phyloP scores from a whole-genome alignment of 2,888 invertebrate genomes.

The Steinernema carpocapsae region DNA sequence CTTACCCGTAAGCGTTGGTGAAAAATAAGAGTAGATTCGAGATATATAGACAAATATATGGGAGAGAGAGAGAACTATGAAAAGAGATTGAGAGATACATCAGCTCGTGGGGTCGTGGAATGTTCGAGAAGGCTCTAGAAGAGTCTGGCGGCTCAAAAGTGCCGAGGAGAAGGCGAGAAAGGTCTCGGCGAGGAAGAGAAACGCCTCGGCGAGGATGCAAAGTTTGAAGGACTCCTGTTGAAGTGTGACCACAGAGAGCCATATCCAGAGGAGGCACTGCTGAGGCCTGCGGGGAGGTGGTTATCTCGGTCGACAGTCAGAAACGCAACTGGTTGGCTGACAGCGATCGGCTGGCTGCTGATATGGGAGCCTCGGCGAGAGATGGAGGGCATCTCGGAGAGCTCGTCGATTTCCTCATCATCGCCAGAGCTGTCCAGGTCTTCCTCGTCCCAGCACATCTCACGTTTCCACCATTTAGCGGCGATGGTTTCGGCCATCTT shows the following conservation, averaged over 20 bases:
- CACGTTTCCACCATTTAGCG: constrained; percentile 53
- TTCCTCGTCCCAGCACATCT: constrained; percentile 65
- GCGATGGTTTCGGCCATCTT: constrained; percentile 48
- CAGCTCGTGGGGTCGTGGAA: constrained; percentile 15
- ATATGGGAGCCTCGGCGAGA: constrained; percentile 41
- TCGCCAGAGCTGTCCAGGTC: background rate
- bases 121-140: constrained; percentile 23
- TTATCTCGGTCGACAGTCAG: constrained; percentile 42
- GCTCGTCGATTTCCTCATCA: constrained; percentile 39
- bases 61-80: background rate
- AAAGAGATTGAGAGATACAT: background rate
- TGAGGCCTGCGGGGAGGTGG: constrained; percentile 44
- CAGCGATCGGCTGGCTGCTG: too few species aligned
- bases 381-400: constrained; percentile 37
- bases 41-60: background rate
- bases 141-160: too few species aligned
- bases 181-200: background rate
- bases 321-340: too few species aligned
- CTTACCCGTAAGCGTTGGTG: constrained; percentile 6
- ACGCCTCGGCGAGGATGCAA: background rate
- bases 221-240: background rate
- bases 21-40: background rate
- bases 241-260: constrained; percentile 52
- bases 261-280: constrained; percentile 51
- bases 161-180: too few species aligned